A percentile compares a stretch with the other conserved stretches of the same genome.
Conservation (phyloP, 64 coral and sea anemone genomes). For the Hydrozoanthus tunicans region DNA sequence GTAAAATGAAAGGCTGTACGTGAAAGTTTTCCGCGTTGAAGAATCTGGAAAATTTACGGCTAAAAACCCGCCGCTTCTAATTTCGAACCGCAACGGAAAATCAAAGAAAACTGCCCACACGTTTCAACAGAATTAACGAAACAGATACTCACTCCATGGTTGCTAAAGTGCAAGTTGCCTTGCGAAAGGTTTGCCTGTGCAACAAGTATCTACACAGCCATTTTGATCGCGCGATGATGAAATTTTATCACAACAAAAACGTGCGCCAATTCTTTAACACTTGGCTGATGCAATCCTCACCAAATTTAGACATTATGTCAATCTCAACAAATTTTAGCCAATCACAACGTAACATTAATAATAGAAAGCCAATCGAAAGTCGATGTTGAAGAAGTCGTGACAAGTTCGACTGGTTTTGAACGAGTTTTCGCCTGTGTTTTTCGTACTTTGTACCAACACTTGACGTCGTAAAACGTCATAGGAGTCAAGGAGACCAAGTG, state of each 20-base stretch:
- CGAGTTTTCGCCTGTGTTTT: conserved; percentile 26
- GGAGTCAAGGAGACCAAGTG: conserved; percentile 20
- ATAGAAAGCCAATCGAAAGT: conserved; percentile 70
- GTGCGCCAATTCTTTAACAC: conserved; percentile 74
- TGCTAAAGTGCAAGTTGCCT: conserved; percentile 78
- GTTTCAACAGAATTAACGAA: background rate
- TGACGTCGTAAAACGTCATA: conserved; percentile 2
- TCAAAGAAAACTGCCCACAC: background rate
- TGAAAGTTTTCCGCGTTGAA: too few relatives aligned
- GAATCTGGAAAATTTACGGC: background rate
- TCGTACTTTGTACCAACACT: conserved; percentile 32
- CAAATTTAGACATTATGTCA: conserved; percentile 67
- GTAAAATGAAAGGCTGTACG: too few relatives aligned
- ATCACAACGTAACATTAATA: conserved; percentile 60
- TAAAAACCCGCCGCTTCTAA: background rate
- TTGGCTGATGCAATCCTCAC: conserved; percentile 87
- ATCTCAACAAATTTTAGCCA: conserved; percentile 49
- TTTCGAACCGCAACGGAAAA: background rate
- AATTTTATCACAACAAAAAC: conserved; percentile 58
- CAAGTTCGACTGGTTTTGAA: conserved; percentile 51
- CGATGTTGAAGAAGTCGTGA: background rate
- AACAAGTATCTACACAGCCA: conserved; percentile 69
- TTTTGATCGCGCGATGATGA: conserved; percentile 89
- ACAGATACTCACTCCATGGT: conserved; percentile 91
- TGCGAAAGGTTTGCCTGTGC: conserved; percentile 45